phyloP scores from a whole-genome alignment of 2,888 invertebrate genomes.

The Brassicogethes aeneus region DNA sequence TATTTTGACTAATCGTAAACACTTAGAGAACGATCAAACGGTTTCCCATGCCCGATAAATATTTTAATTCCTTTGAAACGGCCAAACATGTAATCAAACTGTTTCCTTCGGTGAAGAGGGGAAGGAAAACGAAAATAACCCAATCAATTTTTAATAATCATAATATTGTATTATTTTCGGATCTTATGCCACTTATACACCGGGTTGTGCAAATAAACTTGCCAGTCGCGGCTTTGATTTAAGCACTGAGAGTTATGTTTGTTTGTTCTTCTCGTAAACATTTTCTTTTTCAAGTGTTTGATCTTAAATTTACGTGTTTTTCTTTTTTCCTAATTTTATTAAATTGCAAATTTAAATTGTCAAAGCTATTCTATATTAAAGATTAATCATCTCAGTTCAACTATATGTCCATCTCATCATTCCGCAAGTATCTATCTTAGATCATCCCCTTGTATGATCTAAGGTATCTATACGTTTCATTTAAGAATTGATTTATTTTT shows the following conservation, averaged over 20 bases:
- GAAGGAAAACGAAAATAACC: not conserved
- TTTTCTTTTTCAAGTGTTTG: no score
- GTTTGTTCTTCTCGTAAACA: no score
- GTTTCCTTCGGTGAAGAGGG: conserved; percentile 21
- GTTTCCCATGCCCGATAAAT: conserved; percentile 33
- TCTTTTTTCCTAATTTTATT: no score
- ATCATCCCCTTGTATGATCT: no score
- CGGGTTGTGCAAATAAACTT: not conserved
- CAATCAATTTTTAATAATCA: conserved; percentile 1
- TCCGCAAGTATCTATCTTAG: no score
- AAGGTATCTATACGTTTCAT: no score
- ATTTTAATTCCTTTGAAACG: conserved; percentile 36
- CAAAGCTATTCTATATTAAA: no score
- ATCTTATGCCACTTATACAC: not conserved
- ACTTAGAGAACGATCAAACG: conserved; percentile 33
- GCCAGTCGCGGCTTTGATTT: not conserved
- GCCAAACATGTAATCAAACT: conserved; percentile 34
- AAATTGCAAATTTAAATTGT: no score
- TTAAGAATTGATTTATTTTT: no score
- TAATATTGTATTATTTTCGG: not conserved
- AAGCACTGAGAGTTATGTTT: not conserved
- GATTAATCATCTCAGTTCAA: no score
- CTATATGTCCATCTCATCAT: no score
- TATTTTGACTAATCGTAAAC: conserved; percentile 32
- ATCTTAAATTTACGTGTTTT: no score